These are phyloP conservation scores for Liopterus haemorrhoidalis DNA, from an alignment of 2,888 invertebrate genomes.

Conservation along the genomic window DNA sequence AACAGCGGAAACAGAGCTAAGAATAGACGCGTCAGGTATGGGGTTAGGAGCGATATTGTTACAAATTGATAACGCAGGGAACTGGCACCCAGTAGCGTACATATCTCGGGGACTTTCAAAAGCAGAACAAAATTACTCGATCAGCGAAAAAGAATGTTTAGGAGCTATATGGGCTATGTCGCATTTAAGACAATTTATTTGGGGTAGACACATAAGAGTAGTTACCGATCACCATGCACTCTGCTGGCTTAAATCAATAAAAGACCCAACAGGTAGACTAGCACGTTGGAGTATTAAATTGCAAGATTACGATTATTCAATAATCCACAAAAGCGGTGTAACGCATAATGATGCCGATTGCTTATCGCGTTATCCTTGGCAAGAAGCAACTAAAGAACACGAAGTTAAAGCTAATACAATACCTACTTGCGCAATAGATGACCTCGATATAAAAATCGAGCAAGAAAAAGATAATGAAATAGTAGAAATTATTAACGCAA, in stretches of 20 bases:
- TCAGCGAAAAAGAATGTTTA: constrained; percentile 22
- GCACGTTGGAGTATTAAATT: constrained; percentile 25
- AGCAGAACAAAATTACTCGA: constrained; percentile 22
- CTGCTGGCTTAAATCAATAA: constrained; percentile 18
- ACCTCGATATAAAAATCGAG: constrained; percentile 18
- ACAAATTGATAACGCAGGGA: constrained; percentile 34
- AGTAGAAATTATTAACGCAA: constrained; percentile 18
- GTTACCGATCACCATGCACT: constrained; percentile 15
- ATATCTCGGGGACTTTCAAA: constrained; percentile 11
- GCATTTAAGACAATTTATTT: constrained; percentile 9
- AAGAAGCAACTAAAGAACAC: neutral
- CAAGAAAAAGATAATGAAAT: constrained; percentile 23
- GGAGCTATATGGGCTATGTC: constrained; percentile 5
- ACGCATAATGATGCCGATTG: constrained; percentile 20
- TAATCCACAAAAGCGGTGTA: constrained; percentile 21
- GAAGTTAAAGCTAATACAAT: constrained; percentile 6
- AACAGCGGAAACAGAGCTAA: constrained; percentile 30
- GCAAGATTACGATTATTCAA: constrained; percentile 24
- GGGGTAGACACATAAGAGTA: constrained; percentile 8
- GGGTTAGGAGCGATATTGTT: constrained; percentile 38
- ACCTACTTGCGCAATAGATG: constrained; percentile 7
- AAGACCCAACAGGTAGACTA: constrained; percentile 16
- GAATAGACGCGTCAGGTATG: constrained; percentile 38
- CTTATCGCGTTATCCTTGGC: constrained; percentile 11
- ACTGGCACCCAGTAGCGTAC: constrained; percentile 38